Base-by-base conservation (phyloP, 2,797 vertebrate genomes). In the Hyperoplus lanceolatus region DNA sequence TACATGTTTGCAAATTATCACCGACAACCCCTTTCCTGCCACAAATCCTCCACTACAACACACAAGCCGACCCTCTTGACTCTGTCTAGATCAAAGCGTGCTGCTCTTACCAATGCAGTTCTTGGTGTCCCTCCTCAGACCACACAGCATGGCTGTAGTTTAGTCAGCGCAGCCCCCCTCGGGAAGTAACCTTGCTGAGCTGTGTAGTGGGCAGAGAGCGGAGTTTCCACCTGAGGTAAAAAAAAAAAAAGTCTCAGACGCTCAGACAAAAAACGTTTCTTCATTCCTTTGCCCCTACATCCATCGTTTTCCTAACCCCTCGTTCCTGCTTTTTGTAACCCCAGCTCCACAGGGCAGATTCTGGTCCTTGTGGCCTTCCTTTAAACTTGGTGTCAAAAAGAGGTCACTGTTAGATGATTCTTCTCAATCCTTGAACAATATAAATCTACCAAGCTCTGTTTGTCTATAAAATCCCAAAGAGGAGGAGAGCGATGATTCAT, bases 121-220 rank as follows among this genome's bases (percentile, higher is more conserved):
- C 88, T 94, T 95, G 85, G 83, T 79, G 87, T 96, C 95, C 87
- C 90, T 94, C 89, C 94, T 93, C 80, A 96, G 93, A 90, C 95
- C 95, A 91, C 95, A 96, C 89, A 96, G 93, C 95, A 96, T 96
- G 90, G 84, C 89, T 90, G 89, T 38, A 84, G 80, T 69, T 78
- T 68, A 70, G 85, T 84, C 75, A 85, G 75, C 78, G 11, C 88
- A 90, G 90, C 80, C 86, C 77, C 81, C 80, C 59, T 63, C 66
- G 7, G 72, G 75, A 87, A 75, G 86, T 78, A 71, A 81, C 86
- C 85, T 70, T 53, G 69, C 88, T 86, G 90, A 79, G 86, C 80
- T 87, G 70, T 79, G 75, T 66, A 72, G 77, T 74, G 76, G 61
- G 57, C 59, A 73, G 64, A 78, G 41, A 80, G 78, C 70, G 75